phyloP scores from a whole-genome alignment of 2,113 vertebrate species.

The Crotalus helleri region DNA sequence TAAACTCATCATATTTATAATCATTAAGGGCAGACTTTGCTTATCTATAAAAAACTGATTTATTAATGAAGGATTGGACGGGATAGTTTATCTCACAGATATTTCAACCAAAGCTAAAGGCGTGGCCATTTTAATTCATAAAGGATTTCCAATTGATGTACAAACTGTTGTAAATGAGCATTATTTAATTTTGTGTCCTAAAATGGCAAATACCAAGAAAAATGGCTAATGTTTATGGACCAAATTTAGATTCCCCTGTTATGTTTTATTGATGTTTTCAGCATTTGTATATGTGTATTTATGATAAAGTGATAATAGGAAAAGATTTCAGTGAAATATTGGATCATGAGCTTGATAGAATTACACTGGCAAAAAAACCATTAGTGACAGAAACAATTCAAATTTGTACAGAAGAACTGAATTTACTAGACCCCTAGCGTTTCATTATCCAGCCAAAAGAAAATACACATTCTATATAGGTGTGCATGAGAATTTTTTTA shows the following conservation, averaged over 20 bases:
- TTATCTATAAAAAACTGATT: not conserved
- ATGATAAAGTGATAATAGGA: too few species aligned
- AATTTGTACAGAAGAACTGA: not conserved
- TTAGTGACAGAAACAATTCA: not conserved
- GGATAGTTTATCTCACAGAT: not conserved
- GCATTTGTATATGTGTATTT: too few species aligned
- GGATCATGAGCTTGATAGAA: too few species aligned
- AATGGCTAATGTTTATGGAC: too few species aligned
- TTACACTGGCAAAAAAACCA: too few species aligned
- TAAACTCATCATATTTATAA: not conserved
- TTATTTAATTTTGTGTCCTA: not conserved
- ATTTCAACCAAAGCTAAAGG: not conserved
- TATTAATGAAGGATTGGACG: not conserved
- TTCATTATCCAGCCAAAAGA: not conserved
- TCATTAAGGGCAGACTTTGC: not conserved
- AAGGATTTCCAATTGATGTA: not conserved
- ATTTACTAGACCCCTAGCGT: not conserved
- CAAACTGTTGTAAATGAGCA: not conserved
- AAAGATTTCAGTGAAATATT: too few species aligned
- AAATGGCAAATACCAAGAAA: too few species aligned
- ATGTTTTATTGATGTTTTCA: too few species aligned
- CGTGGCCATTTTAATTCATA: not conserved
- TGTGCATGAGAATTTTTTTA: not conserved
- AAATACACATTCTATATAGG: not conserved
- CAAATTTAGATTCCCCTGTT: too few species aligned